Conservation (phyloP, 2,888 invertebrate species). For the Macroteleia sp. region DNA sequence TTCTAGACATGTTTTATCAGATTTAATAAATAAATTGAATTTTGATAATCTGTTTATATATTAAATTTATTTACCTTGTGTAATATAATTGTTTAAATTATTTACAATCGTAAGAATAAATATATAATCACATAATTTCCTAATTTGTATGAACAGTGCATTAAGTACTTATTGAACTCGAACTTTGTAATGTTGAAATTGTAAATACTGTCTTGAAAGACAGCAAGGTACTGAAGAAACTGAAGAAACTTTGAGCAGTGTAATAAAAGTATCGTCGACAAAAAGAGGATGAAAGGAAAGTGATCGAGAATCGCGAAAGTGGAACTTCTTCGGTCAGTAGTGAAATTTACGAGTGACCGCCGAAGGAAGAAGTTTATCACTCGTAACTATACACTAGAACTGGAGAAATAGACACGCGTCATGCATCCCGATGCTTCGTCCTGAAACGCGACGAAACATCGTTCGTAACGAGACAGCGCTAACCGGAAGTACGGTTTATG, state of each 20-base stretch:
- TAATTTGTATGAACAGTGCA: too few species aligned
- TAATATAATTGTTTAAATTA: too few species aligned
- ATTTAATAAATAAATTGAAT: too few species aligned
- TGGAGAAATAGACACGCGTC: slow-evolving; percentile 52
- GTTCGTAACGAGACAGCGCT: slow-evolving; percentile 32
- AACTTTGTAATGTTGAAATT: too few species aligned
- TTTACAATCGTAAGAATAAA: too few species aligned
- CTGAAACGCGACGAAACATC: slow-evolving; percentile 42
- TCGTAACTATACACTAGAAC: slow-evolving; percentile 51
- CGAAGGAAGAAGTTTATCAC: slow-evolving; percentile 57
- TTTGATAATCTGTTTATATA: too few species aligned
- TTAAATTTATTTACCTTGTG: too few species aligned
- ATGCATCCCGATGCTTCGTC: slow-evolving; percentile 38
- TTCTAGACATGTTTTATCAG: too few species aligned
- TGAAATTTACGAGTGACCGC: slow-evolving; percentile 59
- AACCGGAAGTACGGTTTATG: slow-evolving; percentile 43
- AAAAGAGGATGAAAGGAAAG: slow-evolving; percentile 57
- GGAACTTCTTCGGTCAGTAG: slow-evolving; percentile 56
- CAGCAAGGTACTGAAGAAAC: too few species aligned
- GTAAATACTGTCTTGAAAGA: too few species aligned
- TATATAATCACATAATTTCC: too few species aligned
- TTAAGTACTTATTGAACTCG: too few species aligned
- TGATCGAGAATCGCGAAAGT: slow-evolving; percentile 61
- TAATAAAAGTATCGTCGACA: slow-evolving; percentile 31
- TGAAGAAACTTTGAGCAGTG: slow-evolving; percentile 14